phyloP scores from a whole-genome alignment of 2,113 vertebrate species.

The Tachysurus fulvidraco region DNA sequence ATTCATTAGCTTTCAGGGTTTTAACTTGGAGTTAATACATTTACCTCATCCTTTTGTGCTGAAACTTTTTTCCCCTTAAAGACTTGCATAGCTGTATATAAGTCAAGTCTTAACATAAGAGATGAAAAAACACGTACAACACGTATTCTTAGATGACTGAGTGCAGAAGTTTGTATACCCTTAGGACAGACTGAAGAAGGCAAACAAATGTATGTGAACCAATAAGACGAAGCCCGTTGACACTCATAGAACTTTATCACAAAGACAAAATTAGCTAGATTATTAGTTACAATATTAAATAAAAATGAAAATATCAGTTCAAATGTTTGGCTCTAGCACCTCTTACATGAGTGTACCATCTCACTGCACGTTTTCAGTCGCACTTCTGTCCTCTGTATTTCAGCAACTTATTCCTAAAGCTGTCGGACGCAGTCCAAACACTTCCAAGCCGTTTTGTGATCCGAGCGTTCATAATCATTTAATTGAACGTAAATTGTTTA shows the following conservation, averaged over 20 bases:
- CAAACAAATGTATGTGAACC: neutral
- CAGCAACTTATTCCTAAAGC: neutral
- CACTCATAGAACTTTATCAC: neutral
- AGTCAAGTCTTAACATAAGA: neutral
- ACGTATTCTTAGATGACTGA: neutral
- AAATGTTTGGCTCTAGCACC: neutral
- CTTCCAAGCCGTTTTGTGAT: neutral
- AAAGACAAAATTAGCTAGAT: neutral
- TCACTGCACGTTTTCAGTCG: neutral
- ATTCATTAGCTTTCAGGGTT: neutral
- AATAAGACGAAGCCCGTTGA: neutral
- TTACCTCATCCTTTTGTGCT: neutral
- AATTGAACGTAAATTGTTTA: neutral
- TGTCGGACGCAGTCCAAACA: neutral
- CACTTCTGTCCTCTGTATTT: neutral
- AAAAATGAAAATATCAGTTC: neutral
- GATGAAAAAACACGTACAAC: neutral
- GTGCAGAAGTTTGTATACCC: constrained; percentile 4
- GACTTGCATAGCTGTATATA: neutral
- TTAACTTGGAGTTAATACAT: neutral
- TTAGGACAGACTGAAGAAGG: neutral
- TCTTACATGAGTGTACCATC: neutral
- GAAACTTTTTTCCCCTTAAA: neutral
- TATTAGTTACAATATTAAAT: neutral
- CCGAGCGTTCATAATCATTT: neutral